Evolutionary conservation across 2,113 vertebrate species (phyloP), one percentile per base, ranked within the genome.

Genomic region (Butorides virescens): DNA sequence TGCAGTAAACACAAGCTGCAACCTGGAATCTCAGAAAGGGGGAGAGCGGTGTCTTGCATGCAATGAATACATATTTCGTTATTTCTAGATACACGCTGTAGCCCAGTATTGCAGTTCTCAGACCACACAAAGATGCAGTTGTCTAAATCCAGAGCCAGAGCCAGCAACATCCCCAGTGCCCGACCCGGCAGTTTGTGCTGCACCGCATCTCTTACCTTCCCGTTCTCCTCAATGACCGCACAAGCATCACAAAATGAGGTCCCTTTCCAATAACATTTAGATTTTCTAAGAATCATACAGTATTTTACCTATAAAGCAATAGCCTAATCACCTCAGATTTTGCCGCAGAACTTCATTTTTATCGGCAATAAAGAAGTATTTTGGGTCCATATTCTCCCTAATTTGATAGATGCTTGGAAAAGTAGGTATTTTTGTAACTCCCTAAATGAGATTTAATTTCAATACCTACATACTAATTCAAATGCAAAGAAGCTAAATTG

Each of bases 401-500:
- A 88, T 80, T 87, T 63, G 77, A 87, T n/a, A 56, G 56, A 85
- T 63, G 52, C 3, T 34, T 74, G 42, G 62, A 76, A 65, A 83
- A 91, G 62, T 1, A 58, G 68, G 71, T 88, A 71, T 89, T 93
- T 93, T 76, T 63, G 3, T 26, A 76, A 85, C 36, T 92, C 92
- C 83, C 93, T 87, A 79, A 93, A 79, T 59, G 88, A 92, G 90
- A 81, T 86, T 96, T 94, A 87, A 94, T 94, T 96, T 93, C 91
- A 90, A 88, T 71, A 74, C 62, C 85, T 92, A 30, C 53, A 21
- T 71, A 50, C 72, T 83, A 86, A 93, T 89, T 91, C 95, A 93
- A 67, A 96, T 74, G 90, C 87, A 96, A 95, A 95, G 68, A 75
- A 89, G 88, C 71, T 80, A 94, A 95, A 96, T 92, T 95, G 91